Conservation (phyloP, 2,888 invertebrate genomes). For the Oligia strigilis region DNA sequence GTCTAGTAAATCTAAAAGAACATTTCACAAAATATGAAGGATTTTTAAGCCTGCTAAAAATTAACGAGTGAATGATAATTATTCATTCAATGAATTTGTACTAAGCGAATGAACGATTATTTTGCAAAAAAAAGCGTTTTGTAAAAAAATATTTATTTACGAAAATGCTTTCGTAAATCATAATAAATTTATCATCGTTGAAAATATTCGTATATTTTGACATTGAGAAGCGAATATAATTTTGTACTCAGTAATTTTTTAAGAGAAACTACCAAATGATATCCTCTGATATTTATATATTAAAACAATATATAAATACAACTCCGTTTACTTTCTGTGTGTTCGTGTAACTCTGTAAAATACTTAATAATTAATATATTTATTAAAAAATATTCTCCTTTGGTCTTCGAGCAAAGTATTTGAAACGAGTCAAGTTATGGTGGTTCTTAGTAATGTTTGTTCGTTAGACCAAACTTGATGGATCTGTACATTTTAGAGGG, state of each 20-base stretch:
- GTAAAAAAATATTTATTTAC: slow-evolving; percentile 47
- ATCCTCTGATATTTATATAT: slow-evolving; percentile 55
- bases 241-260: slow-evolving; percentile 81
- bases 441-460: slow-evolving; percentile 50
- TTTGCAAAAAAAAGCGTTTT: slow-evolving; percentile 35
- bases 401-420: slow-evolving; percentile 65
- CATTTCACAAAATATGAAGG: neutral
- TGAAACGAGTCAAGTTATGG: slow-evolving; percentile 17
- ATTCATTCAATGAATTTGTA: slow-evolving; percentile 27
- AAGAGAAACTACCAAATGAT: slow-evolving; percentile 55
- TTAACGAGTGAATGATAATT: slow-evolving; percentile 32
- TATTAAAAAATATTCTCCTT: slow-evolving; percentile 68
- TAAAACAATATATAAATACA: slow-evolving; percentile 64
- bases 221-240: slow-evolving; percentile 75
- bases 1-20: slow-evolving; percentile 12
- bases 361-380: slow-evolving; percentile 70
- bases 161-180: slow-evolving; percentile 71
- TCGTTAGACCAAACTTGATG: slow-evolving; percentile 55
- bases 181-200: slow-evolving; percentile 67
- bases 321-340: slow-evolving; percentile 69
- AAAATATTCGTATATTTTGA: slow-evolving; percentile 66
- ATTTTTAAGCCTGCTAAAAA: slow-evolving; percentile 17
- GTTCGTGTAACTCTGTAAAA: slow-evolving; percentile 80
- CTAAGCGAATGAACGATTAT: slow-evolving; percentile 25
- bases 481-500: slow-evolving; percentile 70